These are phyloP conservation scores for Cotesia chilonis DNA, from an alignment of 1,140 invertebrate genomes.

Conservation along the genomic window DNA sequence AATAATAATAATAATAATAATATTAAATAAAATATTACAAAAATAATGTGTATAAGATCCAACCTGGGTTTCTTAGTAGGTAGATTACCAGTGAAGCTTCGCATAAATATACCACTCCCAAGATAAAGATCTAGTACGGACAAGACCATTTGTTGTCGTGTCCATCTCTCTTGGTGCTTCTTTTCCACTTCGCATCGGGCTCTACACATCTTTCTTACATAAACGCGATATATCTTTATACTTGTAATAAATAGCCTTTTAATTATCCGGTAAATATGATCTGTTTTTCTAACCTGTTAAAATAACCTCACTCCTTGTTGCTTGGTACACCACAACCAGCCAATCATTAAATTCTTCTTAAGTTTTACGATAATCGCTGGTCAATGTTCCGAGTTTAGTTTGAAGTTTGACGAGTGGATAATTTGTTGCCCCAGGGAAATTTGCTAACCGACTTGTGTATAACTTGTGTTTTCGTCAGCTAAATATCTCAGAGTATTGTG, in stretches of 20 bases:
- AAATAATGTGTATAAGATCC: constrained; percentile 19
- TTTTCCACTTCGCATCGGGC: neutral
- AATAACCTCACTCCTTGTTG: neutral
- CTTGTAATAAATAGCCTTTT: constrained; percentile 13
- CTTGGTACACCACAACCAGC: neutral
- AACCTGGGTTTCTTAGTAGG: constrained; percentile 46
- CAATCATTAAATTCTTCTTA: constrained; percentile 18
- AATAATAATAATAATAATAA: constrained; percentile 31
- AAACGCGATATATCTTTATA: constrained; percentile 17
- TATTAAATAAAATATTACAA: neutral
- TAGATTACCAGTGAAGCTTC: constrained; percentile 54
- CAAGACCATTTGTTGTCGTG: constrained; percentile 61
- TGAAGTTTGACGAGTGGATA: constrained; percentile 23
- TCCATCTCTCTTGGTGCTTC: constrained; percentile 48
- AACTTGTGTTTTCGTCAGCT: neutral
- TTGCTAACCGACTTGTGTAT: neutral
- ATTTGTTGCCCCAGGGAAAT: constrained; percentile 10
- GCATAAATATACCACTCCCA: constrained; percentile 58
- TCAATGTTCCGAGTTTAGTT: constrained; percentile 24
- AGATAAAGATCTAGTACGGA: constrained; percentile 59
- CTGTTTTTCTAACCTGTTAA: constrained; percentile 7
- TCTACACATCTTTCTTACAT: constrained; percentile 25
- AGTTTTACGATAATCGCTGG: constrained; percentile 21
- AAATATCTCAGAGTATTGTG: too few species aligned
- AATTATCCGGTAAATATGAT: constrained; percentile 23